Evolutionary conservation across 2,888 invertebrate species (phyloP), one percentile per base, ranked within the genome.

Genomic region (Drosophila ustulata): DNA sequence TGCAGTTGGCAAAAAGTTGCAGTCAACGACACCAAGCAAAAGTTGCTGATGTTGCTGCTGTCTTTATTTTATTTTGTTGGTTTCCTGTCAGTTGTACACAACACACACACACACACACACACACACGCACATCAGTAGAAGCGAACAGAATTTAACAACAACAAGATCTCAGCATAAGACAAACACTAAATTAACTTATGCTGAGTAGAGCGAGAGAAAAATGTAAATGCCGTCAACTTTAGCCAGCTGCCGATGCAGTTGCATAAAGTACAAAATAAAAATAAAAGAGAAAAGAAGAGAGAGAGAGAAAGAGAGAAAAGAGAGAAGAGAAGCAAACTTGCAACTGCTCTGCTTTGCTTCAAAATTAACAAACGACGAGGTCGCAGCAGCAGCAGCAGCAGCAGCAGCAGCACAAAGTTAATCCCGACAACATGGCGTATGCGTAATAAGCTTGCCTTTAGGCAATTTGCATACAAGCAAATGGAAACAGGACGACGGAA

Each of bases 151-250:
- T 25, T 46, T 39, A 53, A 49, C 56, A 68, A 70, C 59, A 76
- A 55, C 52, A 53, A 45, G 66, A 70, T 57, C 65, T 77, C 67
- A 61, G 68, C 66, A 65, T 47, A 83, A 83, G 82, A 83, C 75
- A 84, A 84, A 84, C 82, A 81, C 71, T 68, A 84, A 83, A 83
- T 87, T 87, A 83, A 83, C 87, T 83, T 87, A 83, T 87, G 87
- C 84, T 67, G 84, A 78, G 82, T 75, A 70, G 80, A 62, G 62
- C 18, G 13, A 69, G 70, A 61, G 59, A 73, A 74, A 49, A 53
- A 63, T 84, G 79, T 70, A 82, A 84, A 84, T 81, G 58, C 65
- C 67, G 55, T 75, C 57, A 84, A 86, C 70, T 82, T 82, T 74
- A 53, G 55, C 34, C 68, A 72, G 75, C 73, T 75, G 77, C 55